A percentile compares a stretch with the other conserved stretches of the same genome.
Conservation (phyloP, 2,888 invertebrate species). For the Hypsopygia costalis region DNA sequence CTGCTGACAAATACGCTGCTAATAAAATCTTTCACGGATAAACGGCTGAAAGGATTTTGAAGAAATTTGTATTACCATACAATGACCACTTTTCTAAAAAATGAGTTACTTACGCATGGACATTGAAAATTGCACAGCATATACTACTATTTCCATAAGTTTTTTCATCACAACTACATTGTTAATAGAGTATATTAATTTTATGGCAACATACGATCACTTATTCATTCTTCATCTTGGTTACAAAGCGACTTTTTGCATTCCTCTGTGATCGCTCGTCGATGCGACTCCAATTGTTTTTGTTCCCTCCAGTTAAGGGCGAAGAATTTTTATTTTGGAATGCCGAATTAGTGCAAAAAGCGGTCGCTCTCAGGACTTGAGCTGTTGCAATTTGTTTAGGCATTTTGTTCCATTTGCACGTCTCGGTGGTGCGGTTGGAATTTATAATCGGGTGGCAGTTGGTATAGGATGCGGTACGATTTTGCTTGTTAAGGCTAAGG, state of each 20-base stretch:
- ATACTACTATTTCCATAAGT: no score
- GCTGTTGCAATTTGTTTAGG: constrained; percentile 70
- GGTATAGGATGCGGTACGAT: background rate
- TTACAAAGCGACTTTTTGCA: constrained; percentile 10
- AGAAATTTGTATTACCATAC: no score
- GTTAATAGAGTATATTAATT: constrained; percentile 16
- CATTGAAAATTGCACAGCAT: no score
- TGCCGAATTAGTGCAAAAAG: constrained; percentile 81
- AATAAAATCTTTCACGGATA: no score
- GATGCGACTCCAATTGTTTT: constrained; percentile 51
- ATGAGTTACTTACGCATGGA: no score
- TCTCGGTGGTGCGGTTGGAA: constrained; percentile 49
- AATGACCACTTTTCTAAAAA: no score
- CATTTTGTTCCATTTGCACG: constrained; percentile 71
- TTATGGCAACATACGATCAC: constrained; percentile 15
- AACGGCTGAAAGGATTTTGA: no score
- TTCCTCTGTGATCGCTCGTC: constrained; percentile 15
- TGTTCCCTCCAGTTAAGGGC: constrained; percentile 59
- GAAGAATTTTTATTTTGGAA: constrained; percentile 79
- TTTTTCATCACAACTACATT: constrained; percentile 1
- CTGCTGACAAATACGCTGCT: no score
- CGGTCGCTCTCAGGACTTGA: constrained; percentile 55
- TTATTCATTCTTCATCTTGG: constrained; percentile 13
- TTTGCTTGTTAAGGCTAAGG: constrained; percentile 5
- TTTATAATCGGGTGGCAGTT: constrained; percentile 44